Conservation (phyloP, 2,113 vertebrate species). For the Misgurnus mizolepis region DNA sequence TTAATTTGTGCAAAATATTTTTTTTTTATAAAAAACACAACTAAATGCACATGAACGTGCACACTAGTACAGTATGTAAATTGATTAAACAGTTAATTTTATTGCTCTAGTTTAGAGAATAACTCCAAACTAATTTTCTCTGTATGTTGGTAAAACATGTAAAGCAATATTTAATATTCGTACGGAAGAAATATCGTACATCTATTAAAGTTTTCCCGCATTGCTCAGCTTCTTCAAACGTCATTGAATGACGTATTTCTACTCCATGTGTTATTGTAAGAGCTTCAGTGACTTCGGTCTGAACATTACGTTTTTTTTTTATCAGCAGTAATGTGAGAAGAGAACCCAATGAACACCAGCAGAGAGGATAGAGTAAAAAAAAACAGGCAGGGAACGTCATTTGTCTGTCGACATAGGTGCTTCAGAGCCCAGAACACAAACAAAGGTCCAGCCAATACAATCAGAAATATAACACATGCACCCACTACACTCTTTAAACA, state of each 20-base stretch:
- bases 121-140: no score
- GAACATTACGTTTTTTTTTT: background rate
- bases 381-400: background rate
- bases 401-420: background rate
- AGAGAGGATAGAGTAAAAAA: conserved; percentile 11
- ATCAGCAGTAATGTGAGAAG: background rate
- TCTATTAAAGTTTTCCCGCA: background rate
- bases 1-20: no score
- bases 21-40: no score
- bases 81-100: no score
- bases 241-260: background rate
- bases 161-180: no score
- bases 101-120: no score
- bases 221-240: background rate
- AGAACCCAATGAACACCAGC: conserved; percentile 19
- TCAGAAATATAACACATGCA: conserved; percentile 50
- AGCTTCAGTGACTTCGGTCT: background rate
- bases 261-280: background rate
- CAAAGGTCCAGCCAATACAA: background rate
- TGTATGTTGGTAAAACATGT: no score
- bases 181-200: no score
- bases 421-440: background rate
- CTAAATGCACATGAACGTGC: no score
- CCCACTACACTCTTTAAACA: conserved; percentile 63
- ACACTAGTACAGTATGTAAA: no score